Evolutionary conservation across 2,797 vertebrate genomes (phyloP), one percentile per base, ranked within the genome.

Genomic region (Characodon lateralis): DNA sequence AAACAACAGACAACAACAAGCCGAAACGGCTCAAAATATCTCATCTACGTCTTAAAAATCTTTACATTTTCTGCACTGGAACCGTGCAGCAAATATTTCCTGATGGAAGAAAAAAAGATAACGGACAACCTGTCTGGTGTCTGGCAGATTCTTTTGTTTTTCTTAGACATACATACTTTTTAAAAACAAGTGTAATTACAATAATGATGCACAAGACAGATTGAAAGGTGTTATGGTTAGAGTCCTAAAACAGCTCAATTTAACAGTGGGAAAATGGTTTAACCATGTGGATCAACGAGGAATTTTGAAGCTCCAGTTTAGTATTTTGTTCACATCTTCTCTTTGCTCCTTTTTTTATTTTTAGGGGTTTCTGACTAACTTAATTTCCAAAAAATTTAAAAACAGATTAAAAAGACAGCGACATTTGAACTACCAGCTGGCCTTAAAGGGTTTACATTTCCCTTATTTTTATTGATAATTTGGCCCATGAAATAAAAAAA

Each of bases 31-130:
- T 48, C 50, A 7, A 71, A 51, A 22, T 0, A 26, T 58, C 14
- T 50, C 13, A 18, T 72, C 50, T 66, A 2, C 2, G 22, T 31
- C 22, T 39, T 58, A 24, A 28, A 71, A 51, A 16, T n/a, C 2
- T 48, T 77, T 41, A 50, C 13, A 66, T 51, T 75, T 51, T 76
- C 74, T 80, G 55, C 61, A 31, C 13, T 59, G 28, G 48, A 72
- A 31, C 65, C 13, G 4, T 58, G 59, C 2, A 82, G n/a, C 46
- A 76, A 69, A 26, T 68, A 74, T 61, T 80, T 83, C 72, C 76
- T 80, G 83, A 78, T 87, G 31, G 66, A 66, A 31, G n/a, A 59
- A 87, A 61, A 82, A 20, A 43, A n/a, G 51, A 76, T 72, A 74
- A 76, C 46, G 7, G 58, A 76, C 46, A 72, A 14, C 31, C 61